Conservation (phyloP, 2,797 vertebrate genomes). For the Myioborus miniatus region DNA sequence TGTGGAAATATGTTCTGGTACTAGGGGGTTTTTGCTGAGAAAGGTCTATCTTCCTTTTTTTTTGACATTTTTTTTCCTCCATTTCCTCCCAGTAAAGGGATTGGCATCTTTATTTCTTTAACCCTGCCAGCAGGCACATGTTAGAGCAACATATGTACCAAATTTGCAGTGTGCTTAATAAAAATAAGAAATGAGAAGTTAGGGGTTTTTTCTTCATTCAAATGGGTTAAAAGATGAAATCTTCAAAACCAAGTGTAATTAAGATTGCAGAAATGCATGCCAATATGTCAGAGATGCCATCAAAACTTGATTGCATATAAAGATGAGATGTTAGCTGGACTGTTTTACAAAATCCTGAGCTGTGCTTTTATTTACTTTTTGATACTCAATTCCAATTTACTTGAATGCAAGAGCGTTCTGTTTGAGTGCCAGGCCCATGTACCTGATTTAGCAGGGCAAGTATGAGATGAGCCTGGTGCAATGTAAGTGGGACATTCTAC, state of each 20-base stretch:
- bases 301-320: not conserved
- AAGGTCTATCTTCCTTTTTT: not conserved
- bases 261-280: slow-evolving; percentile 3
- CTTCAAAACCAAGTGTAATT: slow-evolving; percentile 19
- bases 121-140: slow-evolving; percentile 12
- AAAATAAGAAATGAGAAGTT: slow-evolving; percentile 29
- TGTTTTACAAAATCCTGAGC: not conserved
- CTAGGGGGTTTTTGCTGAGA: not conserved
- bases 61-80: not conserved
- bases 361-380: not conserved
- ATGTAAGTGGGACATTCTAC: not conserved
- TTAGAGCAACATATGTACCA: slow-evolving; percentile 44
- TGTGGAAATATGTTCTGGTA: not conserved
- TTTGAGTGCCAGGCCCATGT: not conserved
- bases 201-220: not conserved
- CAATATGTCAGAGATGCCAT: slow-evolving; percentile 39
- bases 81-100: not conserved
- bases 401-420: slow-evolving; percentile 28
- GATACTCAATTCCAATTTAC: not conserved
- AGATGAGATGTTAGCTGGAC: not conserved
- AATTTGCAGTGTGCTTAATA: slow-evolving; percentile 45
- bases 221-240: slow-evolving; percentile 16
- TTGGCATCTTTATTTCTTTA: slow-evolving; percentile 35
- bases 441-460: not conserved
- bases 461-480: not conserved